Percentiles rank a stretch among this genome's conserved stretches.
These are phyloP conservation scores for Reticulitermes speratus DNA, from an alignment of 1,140 invertebrate genomes.

Conservation along the genomic window DNA sequence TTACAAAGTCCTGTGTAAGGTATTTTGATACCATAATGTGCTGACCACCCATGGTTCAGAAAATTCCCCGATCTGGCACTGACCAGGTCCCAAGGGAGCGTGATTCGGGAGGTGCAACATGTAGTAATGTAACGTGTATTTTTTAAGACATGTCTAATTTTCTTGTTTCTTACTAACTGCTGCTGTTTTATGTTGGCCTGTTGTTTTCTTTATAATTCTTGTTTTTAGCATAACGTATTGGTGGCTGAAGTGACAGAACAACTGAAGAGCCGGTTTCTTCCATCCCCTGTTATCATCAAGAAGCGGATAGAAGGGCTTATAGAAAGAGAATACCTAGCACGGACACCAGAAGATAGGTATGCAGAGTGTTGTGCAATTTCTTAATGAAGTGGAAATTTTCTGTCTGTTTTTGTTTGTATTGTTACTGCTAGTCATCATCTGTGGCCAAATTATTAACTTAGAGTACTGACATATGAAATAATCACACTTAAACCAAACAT, in stretches of 20 bases:
- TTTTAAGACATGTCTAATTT: too few relatives aligned
- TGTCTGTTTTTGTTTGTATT: background rate
- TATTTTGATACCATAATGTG: too few relatives aligned
- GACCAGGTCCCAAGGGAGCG: too few relatives aligned
- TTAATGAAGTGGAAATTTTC: background rate
- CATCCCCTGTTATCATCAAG: constrained; percentile 97
- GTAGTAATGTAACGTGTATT: too few relatives aligned
- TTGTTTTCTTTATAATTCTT: background rate
- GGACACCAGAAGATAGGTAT: constrained; percentile 91
- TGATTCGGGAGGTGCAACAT: too few relatives aligned
- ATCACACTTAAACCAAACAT: background rate
- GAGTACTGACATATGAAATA: background rate
- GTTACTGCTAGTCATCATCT: background rate
- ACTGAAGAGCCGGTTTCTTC: constrained; percentile 92
- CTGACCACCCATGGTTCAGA: too few relatives aligned
- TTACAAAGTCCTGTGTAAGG: too few relatives aligned
- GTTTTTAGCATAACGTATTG: constrained; percentile 81
- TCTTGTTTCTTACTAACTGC: background rate
- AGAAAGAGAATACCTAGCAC: constrained; percentile 96
- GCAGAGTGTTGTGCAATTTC: constrained; percentile 30
- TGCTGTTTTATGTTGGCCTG: background rate
- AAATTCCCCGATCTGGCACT: too few relatives aligned
- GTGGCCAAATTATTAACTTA: constrained; percentile 7
- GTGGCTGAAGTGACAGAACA: constrained; percentile 98
- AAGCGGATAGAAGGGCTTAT: constrained; percentile 99